Evolutionary conservation across 2,888 invertebrate genomes (phyloP).

Genomic region (Synergus japonicus): DNA sequence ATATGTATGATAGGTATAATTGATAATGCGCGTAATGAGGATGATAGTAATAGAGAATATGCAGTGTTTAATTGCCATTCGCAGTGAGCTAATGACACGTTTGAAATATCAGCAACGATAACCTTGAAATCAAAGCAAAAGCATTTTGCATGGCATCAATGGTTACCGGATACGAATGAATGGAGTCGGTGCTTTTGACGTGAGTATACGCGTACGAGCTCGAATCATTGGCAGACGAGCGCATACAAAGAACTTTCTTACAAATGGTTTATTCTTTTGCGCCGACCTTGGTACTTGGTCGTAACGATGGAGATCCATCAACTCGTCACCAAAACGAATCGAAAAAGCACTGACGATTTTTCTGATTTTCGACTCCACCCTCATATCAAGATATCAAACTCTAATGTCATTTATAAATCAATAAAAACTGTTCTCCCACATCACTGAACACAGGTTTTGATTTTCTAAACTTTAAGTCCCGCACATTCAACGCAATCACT

Average conservation of each 20-base stretch:
- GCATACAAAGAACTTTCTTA: conserved; percentile 61
- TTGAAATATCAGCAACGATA: conserved; percentile 49
- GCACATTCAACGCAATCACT: too few relatives aligned
- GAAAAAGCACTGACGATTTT: conserved; percentile 59
- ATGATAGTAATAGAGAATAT: background rate
- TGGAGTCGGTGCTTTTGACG: conserved; percentile 64
- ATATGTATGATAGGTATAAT: background rate
- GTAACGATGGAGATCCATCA: conserved; percentile 67
- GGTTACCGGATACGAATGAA: conserved; percentile 66
- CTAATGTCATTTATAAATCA: background rate
- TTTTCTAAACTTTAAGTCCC: too few relatives aligned
- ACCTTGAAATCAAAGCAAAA: conserved; percentile 60
- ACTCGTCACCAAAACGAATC: conserved; percentile 67
- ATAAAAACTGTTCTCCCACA: too few relatives aligned
- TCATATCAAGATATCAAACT: conserved; percentile 30
- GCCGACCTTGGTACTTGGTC: conserved; percentile 61
- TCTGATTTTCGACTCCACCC: conserved; percentile 47
- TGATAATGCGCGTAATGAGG: conserved; percentile 18
- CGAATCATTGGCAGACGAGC: conserved; percentile 49
- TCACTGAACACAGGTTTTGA: too few relatives aligned
- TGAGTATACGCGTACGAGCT: conserved; percentile 51
- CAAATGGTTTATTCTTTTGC: conserved; percentile 61
- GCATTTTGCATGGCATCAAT: conserved; percentile 60
- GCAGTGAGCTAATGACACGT: conserved; percentile 21
- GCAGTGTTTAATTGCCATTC: conserved; percentile 13